Evolutionary conservation across 2,113 vertebrate species (phyloP), one percentile per base, ranked within the genome.

Genomic region (Forbesichthys papilliferus): DNA sequence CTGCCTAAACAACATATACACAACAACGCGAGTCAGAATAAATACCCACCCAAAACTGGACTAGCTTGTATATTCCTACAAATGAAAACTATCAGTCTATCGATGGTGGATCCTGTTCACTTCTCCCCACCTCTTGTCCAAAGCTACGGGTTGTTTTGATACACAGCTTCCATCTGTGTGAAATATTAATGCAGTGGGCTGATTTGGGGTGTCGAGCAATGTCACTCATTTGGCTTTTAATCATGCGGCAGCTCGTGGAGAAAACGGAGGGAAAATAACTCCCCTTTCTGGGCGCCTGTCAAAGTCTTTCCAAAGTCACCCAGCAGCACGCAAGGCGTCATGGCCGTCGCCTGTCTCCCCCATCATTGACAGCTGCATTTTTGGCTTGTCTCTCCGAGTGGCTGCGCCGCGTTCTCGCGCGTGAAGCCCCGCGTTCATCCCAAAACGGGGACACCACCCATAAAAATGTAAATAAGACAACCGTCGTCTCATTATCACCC

Each of bases 191-290:
- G 89, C 83, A 81, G 81, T 84, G 86, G 84, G 90, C 90, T 91
- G 92, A 93, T 93, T 92, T 90, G 89, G 90, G 89, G 82, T 92
- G 89, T 92, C 85, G 87, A 92, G 90, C 87, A 84, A 87, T 89
- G 91, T 91, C 91, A 92, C 88, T 93, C 91, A 92, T 92, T 91
- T 92, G 88, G 87, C 90, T 92, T 93, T 93, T 92, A 93, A 93
- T 93, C 91, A 92, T 92, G 87, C 82, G 66, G 83, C 84, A 85
- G 87, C 81, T 85, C 81, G 14, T 47, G 87, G 87, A 85, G 84
- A 88, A 90, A 91, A 90, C 90, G 86, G 81, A 85, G 82, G 83
- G 79, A 88, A 90, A 78, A 87, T 86, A 87, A 87, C 83, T 90
- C 81, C 66, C 72, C 84, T 84, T 89, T 82, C 86, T 84, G 79